These are phyloP conservation scores for Microctonus hyperodae DNA, from an alignment of 2,888 invertebrate genomes.

Conservation along the genomic window DNA sequence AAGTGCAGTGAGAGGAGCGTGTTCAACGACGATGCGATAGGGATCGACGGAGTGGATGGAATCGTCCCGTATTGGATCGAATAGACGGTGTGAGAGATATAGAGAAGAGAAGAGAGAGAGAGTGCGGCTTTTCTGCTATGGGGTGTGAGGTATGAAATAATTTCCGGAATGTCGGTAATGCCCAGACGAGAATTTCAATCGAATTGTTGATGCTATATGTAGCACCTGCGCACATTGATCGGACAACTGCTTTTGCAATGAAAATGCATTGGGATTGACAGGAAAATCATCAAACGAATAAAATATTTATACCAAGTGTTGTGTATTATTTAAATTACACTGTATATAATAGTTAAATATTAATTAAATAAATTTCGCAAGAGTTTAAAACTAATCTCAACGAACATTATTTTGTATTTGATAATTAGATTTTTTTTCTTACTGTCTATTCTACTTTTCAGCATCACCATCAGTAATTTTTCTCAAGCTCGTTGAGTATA, in stretches of 20 bases:
- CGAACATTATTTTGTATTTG: no score
- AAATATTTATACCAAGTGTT: no score
- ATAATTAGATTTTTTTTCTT: no score
- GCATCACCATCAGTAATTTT: neutral
- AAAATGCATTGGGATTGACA: no score
- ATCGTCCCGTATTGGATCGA: slow-evolving; percentile 13
- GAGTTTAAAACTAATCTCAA: no score
- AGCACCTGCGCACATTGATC: neutral
- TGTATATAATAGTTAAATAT: no score
- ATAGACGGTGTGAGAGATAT: slow-evolving; percentile 12
- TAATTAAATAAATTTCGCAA: no score
- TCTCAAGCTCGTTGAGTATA: neutral
- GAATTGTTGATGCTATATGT: neutral
- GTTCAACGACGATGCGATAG: slow-evolving; percentile 31
- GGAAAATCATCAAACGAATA: no score
- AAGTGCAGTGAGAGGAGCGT: slow-evolving; percentile 25
- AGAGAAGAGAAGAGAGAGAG: slow-evolving; percentile 20
- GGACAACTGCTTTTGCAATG: slow-evolving; percentile 5
- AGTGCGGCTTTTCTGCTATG: slow-evolving; percentile 3
- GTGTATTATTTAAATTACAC: no score
- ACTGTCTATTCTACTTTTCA: no score
- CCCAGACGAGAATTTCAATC: slow-evolving; percentile 30
- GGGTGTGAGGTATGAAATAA: slow-evolving; percentile 41
- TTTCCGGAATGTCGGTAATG: slow-evolving; percentile 43
- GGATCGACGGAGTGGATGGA: slow-evolving; percentile 32